A percentile compares a stretch with the other conserved stretches of the same genome.
Conservation (phyloP, 1,140 invertebrate genomes). For the Rhizoglyphus robini region DNA sequence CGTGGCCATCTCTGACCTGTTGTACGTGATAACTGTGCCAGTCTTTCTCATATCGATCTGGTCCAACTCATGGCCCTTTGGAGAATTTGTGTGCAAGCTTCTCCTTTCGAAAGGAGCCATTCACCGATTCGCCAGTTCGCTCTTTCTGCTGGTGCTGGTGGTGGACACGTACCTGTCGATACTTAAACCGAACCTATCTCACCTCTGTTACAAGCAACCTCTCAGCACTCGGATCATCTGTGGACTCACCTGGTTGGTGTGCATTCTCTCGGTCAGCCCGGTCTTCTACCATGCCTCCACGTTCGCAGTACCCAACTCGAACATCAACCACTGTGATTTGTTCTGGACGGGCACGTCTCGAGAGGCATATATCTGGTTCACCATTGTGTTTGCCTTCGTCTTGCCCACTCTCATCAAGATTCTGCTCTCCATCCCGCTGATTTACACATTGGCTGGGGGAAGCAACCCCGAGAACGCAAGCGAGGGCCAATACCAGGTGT, state of each 20-base stretch:
- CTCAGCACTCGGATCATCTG: background rate
- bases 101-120: constrained; percentile 16
- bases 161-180: constrained; percentile 16
- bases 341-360: constrained; percentile 9
- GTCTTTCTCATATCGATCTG: constrained; percentile 19
- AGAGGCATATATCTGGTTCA: constrained; percentile 18
- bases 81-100: constrained; percentile 16
- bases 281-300: constrained; percentile 20
- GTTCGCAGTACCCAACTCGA: constrained; percentile 8
- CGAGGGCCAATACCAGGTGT: constrained; percentile 14
- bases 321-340: constrained; percentile 18
- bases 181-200: constrained; percentile 13
- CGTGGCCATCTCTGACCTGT: constrained; percentile 15
- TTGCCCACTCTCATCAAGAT: constrained; percentile 12
- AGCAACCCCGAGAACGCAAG: background rate
- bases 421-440: constrained; percentile 6
- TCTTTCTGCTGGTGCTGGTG: constrained; percentile 12
- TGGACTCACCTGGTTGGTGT: constrained; percentile 14
- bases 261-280: background rate
- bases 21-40: constrained; percentile 15
- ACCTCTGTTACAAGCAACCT: constrained; percentile 5
- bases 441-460: constrained; percentile 10
- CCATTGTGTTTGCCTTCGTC: constrained; percentile 14
- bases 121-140: constrained; percentile 15
- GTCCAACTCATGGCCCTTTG: constrained; percentile 18